phyloP scores from a whole-genome alignment of 2,888 invertebrate species.

The Archips xylosteana region DNA sequence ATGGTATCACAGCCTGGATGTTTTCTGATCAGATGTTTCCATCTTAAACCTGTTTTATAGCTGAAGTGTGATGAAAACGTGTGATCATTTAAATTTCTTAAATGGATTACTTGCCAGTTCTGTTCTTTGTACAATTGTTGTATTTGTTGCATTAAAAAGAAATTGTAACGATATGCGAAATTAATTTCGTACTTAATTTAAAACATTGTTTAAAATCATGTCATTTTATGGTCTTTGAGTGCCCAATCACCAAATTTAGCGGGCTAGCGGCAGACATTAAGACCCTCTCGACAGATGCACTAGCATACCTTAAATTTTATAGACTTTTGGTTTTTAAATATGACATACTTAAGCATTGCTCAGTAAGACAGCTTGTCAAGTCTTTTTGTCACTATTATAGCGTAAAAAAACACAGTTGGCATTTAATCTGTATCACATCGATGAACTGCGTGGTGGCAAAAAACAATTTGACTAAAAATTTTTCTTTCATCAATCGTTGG shows the following conservation, averaged over 20 bases:
- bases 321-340: too few relatives aligned
- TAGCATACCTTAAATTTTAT: too few relatives aligned
- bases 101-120: slow-evolving; percentile 30
- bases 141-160: not conserved
- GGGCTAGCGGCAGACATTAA: too few relatives aligned
- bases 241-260: too few relatives aligned
- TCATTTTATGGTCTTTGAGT: too few relatives aligned
- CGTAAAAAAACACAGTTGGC: not conserved
- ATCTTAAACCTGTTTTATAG: slow-evolving; percentile 13
- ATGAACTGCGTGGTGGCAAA: slow-evolving; percentile 25
- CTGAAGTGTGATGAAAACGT: slow-evolving; percentile 23
- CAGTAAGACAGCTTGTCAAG: not conserved
- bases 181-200: too few relatives aligned
- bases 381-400: not conserved
- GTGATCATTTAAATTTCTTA: slow-evolving; percentile 22
- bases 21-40: slow-evolving; percentile 33
- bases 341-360: not conserved
- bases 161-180: too few relatives aligned
- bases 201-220: too few relatives aligned
- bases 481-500: not conserved
- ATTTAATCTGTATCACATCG: slow-evolving; percentile 32
- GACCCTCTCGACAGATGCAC: too few relatives aligned
- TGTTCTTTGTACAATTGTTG: not conserved
- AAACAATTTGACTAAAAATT: not conserved
- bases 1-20: slow-evolving; percentile 17